Base-by-base conservation (phyloP, 2,113 vertebrate genomes). In the Brachirus orientalis region DNA sequence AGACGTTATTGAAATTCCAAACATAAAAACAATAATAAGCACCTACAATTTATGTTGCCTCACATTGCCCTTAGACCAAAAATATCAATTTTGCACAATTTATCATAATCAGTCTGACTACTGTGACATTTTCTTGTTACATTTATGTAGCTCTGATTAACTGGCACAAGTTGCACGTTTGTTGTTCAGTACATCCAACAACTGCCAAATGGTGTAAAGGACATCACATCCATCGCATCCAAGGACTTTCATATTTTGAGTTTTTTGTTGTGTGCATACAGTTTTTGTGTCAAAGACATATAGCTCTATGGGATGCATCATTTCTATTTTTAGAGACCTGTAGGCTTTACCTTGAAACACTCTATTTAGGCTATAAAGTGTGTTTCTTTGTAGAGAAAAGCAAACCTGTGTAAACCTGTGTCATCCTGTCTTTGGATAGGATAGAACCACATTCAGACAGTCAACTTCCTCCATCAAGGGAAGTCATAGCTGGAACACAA, bases 301-400 rank as follows among this genome's bases (percentile, higher is more conserved):
- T n/a, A n/a, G n/a, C n/a, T n/a, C n/a, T n/a, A n/a, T n/a, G 10
- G 20, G 37, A 52, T 50, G 41, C 43, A 72, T 75, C 11, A 45
- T 19, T 72, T 53, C 16, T 64, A 56, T 57, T 75, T 75, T 78
- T 54, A 68, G 61, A 69, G 56, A 63, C 63, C 59, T 85, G 46
- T 61, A 72, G 51, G 43, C 50, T 81, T 74, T 19, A 52, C 11
- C 47, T 28, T 28, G 22, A 28, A 28, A 5, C 22, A 28, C 5
- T 28, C 22, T 28, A 4, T 28, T 28, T 28, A 28, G 28, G 28
- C 2, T 28, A 28, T 6, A 28, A 1, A 6, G 28, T 4, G 28
- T 28, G 28, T 3, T 28, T 28, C 3, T 28, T 28, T 4, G 28
- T 6, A 28, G 28, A 28, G 3, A 28, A 28, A 28, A 28, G 28